Evolutionary conservation across 2,888 invertebrate species (phyloP).

Genomic region (Hecatera dysodea): DNA sequence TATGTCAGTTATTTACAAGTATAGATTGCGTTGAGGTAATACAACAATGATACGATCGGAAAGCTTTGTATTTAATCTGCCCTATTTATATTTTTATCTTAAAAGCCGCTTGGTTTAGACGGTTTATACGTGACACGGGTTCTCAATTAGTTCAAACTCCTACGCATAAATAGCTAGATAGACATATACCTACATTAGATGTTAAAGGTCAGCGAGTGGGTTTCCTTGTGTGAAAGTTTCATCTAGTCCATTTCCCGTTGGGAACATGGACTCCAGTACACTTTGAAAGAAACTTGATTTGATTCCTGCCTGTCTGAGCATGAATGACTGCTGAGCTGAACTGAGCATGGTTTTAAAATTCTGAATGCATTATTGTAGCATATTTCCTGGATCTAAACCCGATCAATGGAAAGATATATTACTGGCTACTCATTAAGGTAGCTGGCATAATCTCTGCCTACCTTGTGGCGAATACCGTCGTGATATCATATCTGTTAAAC

Average conservation of each 20-base stretch:
- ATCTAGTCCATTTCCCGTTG: neutral
- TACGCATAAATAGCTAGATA: neutral
- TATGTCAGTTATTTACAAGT: too few species aligned
- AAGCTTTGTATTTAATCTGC: neutral
- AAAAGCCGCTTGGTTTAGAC: neutral
- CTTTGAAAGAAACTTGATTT: neutral
- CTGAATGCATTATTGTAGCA: neutral
- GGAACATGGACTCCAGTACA: neutral
- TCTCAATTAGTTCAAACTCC: constrained; percentile 9
- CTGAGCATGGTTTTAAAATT: neutral
- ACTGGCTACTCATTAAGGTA: too few species aligned
- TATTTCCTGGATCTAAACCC: too few species aligned
- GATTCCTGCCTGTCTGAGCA: neutral
- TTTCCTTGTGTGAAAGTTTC: neutral
- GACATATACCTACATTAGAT: neutral
- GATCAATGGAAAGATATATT: too few species aligned
- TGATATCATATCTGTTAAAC: neutral
- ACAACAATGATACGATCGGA: neutral
- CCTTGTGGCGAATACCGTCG: too few species aligned
- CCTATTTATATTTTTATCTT: constrained; percentile 3
- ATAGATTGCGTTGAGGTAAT: too few species aligned
- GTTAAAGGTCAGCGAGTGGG: constrained; percentile 1
- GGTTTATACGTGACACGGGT: neutral
- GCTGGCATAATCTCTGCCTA: neutral
- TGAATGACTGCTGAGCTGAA: neutral